These are phyloP conservation scores for Trachelus tabidus DNA, from an alignment of 2,888 invertebrate genomes.

Conservation along the genomic window DNA sequence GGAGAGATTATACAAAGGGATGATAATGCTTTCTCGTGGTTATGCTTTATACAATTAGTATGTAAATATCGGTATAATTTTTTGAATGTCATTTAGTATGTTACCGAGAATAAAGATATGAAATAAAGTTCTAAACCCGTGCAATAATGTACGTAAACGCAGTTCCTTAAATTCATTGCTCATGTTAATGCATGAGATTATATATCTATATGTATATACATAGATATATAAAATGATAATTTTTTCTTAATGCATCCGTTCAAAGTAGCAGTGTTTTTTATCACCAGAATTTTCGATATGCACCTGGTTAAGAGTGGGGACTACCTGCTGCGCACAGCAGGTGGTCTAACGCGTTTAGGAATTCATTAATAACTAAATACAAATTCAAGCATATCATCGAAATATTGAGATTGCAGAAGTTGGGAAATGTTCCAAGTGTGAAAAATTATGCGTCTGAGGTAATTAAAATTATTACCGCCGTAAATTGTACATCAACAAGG, in stretches of 20 bases:
- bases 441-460: not conserved
- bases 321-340: conserved; percentile 17
- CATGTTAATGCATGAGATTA: conserved; percentile 7
- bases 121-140: not conserved
- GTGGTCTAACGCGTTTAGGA: conserved; percentile 21
- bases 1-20: conserved; percentile 55
- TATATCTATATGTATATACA: not conserved
- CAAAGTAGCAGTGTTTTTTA: conserved; percentile 4
- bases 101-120: not conserved
- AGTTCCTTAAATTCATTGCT: conserved; percentile 6
- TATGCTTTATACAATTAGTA: conserved; percentile 40
- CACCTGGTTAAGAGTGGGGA: conserved; percentile 14
- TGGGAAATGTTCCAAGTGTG: not conserved
- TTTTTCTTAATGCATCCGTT: not conserved
- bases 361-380: conserved; percentile 21
- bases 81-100: not conserved
- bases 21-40: conserved; percentile 56
- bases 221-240: not conserved
- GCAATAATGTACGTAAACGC: not conserved
- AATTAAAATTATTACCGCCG: not conserved
- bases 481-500: not conserved
- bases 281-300: conserved; percentile 6
- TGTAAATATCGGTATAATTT: not conserved
- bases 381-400: conserved; percentile 8
- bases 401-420: conserved; percentile 3